phyloP scores from a whole-genome alignment of 2,113 vertebrate species.

The Vulpes vulpes region DNA sequence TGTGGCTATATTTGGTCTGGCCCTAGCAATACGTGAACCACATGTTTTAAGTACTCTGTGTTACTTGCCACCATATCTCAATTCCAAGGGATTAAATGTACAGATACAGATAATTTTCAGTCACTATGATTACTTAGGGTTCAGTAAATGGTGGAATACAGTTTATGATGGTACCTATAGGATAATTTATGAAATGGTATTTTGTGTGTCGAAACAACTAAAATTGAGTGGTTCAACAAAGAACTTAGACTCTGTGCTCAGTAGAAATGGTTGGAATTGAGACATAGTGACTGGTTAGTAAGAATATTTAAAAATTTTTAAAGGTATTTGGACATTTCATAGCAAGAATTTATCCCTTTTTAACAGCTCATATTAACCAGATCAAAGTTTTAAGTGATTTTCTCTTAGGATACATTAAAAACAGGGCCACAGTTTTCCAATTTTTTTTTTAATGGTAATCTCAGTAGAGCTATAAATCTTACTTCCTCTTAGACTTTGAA shows the following conservation, averaged over 20 bases:
- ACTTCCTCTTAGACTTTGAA: neutral
- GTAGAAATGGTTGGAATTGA: neutral
- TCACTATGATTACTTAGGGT: conserved; percentile 22
- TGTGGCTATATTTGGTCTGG: neutral
- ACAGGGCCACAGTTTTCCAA: neutral
- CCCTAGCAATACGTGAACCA: neutral
- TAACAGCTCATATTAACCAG: conserved; percentile 20
- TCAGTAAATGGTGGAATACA: neutral
- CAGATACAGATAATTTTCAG: neutral
- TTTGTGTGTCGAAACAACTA: conserved; percentile 32
- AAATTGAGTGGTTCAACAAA: conserved; percentile 12
- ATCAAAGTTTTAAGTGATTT: neutral
- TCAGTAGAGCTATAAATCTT: neutral
- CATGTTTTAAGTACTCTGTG: neutral
- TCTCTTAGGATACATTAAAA: conserved; percentile 52
- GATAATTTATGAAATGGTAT: neutral
- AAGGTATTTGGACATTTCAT: neutral
- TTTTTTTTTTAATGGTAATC: conserved; percentile 42
- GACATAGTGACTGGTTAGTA: neutral
- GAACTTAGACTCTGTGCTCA: conserved; percentile 10
- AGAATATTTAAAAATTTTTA: conserved; percentile 46
- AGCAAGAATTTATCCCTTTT: conserved; percentile 44
- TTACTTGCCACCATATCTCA: neutral
- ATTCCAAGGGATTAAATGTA: conserved; percentile 2
- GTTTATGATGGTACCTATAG: neutral